phyloP scores from a whole-genome alignment of 2,113 vertebrate genomes.

The Hyperopisus bebe region DNA sequence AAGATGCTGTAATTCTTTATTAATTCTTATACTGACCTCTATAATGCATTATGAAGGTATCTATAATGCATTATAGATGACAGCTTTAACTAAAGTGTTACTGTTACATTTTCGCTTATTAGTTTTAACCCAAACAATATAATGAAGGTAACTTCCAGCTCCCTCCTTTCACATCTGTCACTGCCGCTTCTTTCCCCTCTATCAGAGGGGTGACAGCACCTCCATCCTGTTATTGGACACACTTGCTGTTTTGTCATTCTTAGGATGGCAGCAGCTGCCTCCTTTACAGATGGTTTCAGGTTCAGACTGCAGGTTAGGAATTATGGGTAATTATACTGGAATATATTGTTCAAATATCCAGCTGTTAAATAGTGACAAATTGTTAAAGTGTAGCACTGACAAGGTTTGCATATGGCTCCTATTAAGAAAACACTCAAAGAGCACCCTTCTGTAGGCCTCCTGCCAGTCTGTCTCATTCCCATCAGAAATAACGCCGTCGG shows the following conservation, averaged over 20 bases:
- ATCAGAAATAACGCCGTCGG: background rate
- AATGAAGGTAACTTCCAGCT: background rate
- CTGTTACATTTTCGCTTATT: background rate
- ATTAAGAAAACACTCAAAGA: background rate
- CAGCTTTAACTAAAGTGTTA: background rate
- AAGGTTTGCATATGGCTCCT: background rate
- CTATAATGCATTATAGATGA: background rate
- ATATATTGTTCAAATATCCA: background rate
- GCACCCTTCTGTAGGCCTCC: background rate
- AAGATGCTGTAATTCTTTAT: no score
- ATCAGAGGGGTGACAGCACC: background rate
- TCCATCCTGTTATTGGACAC: background rate
- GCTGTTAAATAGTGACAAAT: background rate
- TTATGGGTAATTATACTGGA: background rate
- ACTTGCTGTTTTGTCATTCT: background rate
- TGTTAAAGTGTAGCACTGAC: background rate
- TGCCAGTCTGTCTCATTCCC: background rate
- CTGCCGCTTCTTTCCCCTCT: background rate
- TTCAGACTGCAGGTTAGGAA: background rate
- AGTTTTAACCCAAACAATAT: background rate
- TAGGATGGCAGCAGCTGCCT: background rate
- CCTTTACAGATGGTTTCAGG: background rate
- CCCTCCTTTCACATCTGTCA: background rate
- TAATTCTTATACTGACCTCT: no score
- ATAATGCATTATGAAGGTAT: no score